A percentile compares a stretch with the other conserved stretches of the same genome.
These are phyloP conservation scores for Furnarius figulus DNA, from an alignment of 2,113 vertebrate species.

Conservation along the genomic window DNA sequence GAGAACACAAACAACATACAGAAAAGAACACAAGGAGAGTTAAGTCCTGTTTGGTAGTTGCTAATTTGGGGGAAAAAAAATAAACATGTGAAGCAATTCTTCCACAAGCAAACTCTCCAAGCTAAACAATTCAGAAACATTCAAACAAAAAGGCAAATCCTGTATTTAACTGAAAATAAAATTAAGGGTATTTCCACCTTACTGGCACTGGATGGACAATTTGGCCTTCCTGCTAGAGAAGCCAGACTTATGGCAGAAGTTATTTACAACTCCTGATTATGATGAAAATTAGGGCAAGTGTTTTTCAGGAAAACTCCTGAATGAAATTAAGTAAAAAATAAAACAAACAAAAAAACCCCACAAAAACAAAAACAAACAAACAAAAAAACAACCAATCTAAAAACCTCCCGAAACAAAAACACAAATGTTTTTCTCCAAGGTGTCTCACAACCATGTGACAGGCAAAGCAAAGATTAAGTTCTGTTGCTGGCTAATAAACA, in stretches of 20 bases:
- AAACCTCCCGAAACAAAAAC: too few species aligned
- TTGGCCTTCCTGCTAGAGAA: neutral
- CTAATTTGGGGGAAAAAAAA: neutral
- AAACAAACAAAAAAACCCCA: rapidly evolving
- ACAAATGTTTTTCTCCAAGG: neutral
- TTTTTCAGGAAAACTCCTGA: neutral
- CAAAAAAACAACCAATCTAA: neutral
- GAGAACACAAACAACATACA: neutral
- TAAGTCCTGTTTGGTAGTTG: neutral
- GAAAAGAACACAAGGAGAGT: neutral
- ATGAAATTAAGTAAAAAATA: neutral
- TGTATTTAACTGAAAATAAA: neutral
- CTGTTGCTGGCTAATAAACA: neutral
- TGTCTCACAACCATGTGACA: neutral
- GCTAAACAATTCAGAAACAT: neutral
- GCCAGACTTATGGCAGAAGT: neutral
- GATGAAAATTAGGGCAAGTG: neutral
- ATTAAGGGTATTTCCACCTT: neutral
- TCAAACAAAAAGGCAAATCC: neutral
- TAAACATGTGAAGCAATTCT: neutral
- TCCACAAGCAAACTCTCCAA: neutral
- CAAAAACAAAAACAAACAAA: neutral
- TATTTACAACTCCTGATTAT: neutral
- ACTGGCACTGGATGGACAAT: neutral
- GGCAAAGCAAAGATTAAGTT: neutral